Evolutionary conservation across 2,797 vertebrate species (phyloP), one percentile per base, ranked within the genome.

Genomic region (Odontamblyopus lacepedii): DNA sequence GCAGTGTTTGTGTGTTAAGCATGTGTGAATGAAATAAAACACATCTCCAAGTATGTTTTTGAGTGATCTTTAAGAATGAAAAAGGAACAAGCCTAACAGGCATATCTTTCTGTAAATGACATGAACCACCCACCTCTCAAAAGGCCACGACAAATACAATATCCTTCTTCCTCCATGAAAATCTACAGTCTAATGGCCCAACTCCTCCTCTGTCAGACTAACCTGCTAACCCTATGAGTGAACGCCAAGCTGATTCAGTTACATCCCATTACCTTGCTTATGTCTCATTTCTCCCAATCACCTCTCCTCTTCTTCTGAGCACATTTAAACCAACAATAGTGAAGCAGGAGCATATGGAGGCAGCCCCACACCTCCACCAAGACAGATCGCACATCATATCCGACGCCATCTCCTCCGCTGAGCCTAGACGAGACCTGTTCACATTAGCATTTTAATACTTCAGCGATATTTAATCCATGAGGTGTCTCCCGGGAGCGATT

Each of bases 361-460:
- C 15, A 73, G 76, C 82, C 78, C 83, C 2, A 32, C 67, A 68
- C 83, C 76, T 73, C 88, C 88, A 81, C 35, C 68, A 50, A 89
- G 88, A 91, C 87, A 79, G 78, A 92, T 89, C 76, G 53, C 69
- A 79, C 86, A 85, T 88, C 77, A 77, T 77, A 55, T 68, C 61
- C 48, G 15, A 81, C 73, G 1, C 74, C 81, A 80, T 86, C 82
- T 85, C 81, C 73, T 0, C 61, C 15, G 2, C 61, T 67, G 38
- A 38, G 77, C 69, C 60, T 81, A 75, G 35, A 50, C 11, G 71
- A 74, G 63, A 70, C 65, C 71, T 9, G 48, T 65, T 72, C 5
- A 51, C 73, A 83, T 89, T 89, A 84, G 75, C 87, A 87, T 91
- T 85, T 90, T 81, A 88, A 88, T 85, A 78, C 79, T 81, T 87